phyloP scores from a whole-genome alignment of 2,888 invertebrate species.

The Ennomos fuscantarius region DNA sequence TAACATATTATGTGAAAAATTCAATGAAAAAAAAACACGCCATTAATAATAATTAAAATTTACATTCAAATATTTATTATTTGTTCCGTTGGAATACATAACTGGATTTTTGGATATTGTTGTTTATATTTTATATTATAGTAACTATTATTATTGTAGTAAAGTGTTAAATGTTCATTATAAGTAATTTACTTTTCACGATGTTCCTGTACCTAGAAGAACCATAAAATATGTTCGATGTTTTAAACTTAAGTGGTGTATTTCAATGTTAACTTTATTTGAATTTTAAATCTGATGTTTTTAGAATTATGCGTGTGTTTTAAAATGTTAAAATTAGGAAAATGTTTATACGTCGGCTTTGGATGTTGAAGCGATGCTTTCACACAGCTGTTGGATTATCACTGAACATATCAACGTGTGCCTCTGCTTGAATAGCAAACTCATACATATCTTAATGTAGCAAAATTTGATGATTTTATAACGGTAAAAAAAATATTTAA shows the following conservation, averaged over 20 bases:
- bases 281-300: conserved; percentile 28
- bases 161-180: conserved; percentile 42
- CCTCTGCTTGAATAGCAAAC: conserved; percentile 80
- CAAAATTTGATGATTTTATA: conserved; percentile 78
- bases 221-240: conserved; percentile 43
- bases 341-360: conserved; percentile 66
- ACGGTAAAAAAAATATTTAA: conserved; percentile 51
- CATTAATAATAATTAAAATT: too few relatives aligned
- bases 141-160: conserved; percentile 37
- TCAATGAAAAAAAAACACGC: too few relatives aligned
- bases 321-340: conserved; percentile 43
- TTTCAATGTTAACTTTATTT: conserved; percentile 42
- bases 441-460: conserved; percentile 80
- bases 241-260: conserved; percentile 53
- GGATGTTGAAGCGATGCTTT: conserved; percentile 76
- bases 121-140: conserved; percentile 22
- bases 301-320: conserved; percentile 55
- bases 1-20: too few relatives aligned
- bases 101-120: not conserved
- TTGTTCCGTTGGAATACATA: too few relatives aligned
- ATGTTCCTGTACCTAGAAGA: conserved; percentile 67
- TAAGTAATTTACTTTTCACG: conserved; percentile 59
- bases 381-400: conserved; percentile 60
- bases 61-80: too few relatives aligned
- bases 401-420: conserved; percentile 84